These are phyloP conservation scores for Hymenopus coronatus DNA, from an alignment of 2,888 invertebrate species.

Conservation along the genomic window DNA sequence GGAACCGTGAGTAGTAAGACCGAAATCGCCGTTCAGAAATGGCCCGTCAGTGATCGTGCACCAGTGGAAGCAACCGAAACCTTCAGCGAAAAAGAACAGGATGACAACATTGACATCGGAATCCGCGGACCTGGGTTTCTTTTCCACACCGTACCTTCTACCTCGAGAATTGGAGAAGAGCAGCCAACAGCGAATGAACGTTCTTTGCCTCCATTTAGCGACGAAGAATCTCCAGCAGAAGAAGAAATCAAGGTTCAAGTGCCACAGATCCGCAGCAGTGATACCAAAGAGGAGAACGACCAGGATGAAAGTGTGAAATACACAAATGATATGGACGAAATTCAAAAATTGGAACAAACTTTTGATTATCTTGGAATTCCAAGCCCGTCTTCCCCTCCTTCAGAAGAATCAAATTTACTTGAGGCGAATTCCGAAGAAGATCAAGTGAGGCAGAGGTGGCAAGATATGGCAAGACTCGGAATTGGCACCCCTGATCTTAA, in stretches of 20 bases:
- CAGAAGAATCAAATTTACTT: not conserved
- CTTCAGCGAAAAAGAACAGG: not conserved
- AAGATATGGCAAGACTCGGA: not conserved
- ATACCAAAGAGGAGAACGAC: no score
- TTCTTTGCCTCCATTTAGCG: not conserved
- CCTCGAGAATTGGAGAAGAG: not conserved
- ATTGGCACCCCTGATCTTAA: not conserved
- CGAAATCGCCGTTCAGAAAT: not conserved
- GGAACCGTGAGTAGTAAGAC: not conserved
- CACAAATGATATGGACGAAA: not conserved
- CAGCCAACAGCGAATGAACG: not conserved
- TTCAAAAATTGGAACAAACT: conserved; percentile 4
- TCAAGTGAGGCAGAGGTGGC: not conserved
- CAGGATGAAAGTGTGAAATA: not conserved
- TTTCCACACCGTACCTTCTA: not conserved
- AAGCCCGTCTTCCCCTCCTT: not conserved
- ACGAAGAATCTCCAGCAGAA: not conserved
- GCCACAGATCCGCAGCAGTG: not conserved
- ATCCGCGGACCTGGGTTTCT: no score
- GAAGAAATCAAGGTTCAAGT: not conserved
- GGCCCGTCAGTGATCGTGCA: not conserved
- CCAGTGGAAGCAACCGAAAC: not conserved
- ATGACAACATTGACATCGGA: no score
- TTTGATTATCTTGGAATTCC: conserved; percentile 5
- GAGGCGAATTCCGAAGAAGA: not conserved